These are phyloP conservation scores for Centruroides vittatus DNA, from an alignment of 1,140 invertebrate species.

Conservation along the genomic window DNA sequence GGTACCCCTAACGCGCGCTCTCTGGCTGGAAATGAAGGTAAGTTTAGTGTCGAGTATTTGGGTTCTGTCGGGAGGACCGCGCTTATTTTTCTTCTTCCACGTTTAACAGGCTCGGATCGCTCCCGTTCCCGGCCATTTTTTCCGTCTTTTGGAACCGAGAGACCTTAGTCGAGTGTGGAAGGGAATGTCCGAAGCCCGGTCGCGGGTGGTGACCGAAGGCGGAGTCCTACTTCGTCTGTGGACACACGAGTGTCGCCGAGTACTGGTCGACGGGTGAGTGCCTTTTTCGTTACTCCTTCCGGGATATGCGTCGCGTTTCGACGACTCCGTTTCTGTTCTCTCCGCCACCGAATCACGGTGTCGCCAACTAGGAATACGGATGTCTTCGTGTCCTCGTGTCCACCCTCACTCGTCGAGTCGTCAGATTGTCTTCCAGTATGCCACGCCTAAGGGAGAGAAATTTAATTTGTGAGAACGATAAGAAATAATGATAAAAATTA, in stretches of 20 bases:
- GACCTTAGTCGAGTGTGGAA: slow-evolving; percentile 95
- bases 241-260: slow-evolving; percentile 86
- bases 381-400: no score
- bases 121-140: slow-evolving; percentile 92
- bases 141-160: slow-evolving; percentile 86
- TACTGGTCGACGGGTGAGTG: slow-evolving; percentile 59
- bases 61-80: neutral
- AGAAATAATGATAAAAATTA: no score
- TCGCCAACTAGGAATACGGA: no score
- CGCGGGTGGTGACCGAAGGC: slow-evolving; percentile 55
- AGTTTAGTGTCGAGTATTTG: neutral
- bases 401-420: no score
- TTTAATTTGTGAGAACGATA: no score
- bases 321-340: no score
- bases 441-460: no score
- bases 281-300: no score
- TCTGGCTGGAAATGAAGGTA: slow-evolving; percentile 73
- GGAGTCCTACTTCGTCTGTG: slow-evolving; percentile 76
- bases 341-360: no score
- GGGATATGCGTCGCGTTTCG: no score
- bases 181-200: slow-evolving; percentile 71
- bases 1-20: slow-evolving; percentile 64
- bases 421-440: no score
- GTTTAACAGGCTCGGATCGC: slow-evolving; percentile 26
- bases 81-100: no score